These are phyloP conservation scores for Parasteatoda lunata DNA, from an alignment of 2,888 invertebrate species.

Conservation along the genomic window DNA sequence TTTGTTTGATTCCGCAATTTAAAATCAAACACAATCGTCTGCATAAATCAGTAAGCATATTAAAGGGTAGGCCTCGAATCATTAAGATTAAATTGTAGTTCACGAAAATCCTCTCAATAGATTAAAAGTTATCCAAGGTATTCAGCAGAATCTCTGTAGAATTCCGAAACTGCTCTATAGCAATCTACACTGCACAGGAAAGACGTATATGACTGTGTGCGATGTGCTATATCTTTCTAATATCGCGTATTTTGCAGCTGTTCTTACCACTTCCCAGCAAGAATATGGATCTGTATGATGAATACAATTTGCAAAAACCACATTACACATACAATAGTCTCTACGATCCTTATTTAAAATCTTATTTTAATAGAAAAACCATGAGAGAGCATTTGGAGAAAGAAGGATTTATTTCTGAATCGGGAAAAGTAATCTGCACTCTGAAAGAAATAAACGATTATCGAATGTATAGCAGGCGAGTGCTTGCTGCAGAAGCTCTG, in stretches of 20 bases:
- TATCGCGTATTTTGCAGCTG: conserved; percentile 11
- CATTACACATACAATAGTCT: conserved; percentile 36
- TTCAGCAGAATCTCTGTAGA: too few relatives aligned
- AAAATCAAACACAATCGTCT: too few relatives aligned
- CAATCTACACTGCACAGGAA: too few relatives aligned
- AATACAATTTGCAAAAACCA: neutral
- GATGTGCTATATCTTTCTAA: too few relatives aligned
- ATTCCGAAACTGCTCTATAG: too few relatives aligned
- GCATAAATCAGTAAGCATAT: too few relatives aligned
- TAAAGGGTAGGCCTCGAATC: too few relatives aligned
- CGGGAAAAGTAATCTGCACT: conserved; percentile 7
- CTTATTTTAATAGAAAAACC: conserved; percentile 29
- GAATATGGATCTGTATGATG: conserved; percentile 13
- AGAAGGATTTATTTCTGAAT: conserved; percentile 16
- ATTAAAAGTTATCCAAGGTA: too few relatives aligned
- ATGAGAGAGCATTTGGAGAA: conserved; percentile 30
- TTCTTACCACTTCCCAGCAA: conserved; percentile 13
- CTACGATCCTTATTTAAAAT: conserved; percentile 48
- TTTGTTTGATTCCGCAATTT: too few relatives aligned
- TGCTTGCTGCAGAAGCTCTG: conserved; percentile 13
- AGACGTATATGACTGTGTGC: too few relatives aligned
- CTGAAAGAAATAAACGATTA: conserved; percentile 39
- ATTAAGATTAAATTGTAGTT: too few relatives aligned
- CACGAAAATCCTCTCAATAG: too few relatives aligned
- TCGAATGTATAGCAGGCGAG: conserved; percentile 27